A percentile compares a stretch with the other conserved stretches of the same genome.
These are phyloP conservation scores for Protonibea diacanthus DNA, from an alignment of 2,797 vertebrate genomes.

Conservation along the genomic window DNA sequence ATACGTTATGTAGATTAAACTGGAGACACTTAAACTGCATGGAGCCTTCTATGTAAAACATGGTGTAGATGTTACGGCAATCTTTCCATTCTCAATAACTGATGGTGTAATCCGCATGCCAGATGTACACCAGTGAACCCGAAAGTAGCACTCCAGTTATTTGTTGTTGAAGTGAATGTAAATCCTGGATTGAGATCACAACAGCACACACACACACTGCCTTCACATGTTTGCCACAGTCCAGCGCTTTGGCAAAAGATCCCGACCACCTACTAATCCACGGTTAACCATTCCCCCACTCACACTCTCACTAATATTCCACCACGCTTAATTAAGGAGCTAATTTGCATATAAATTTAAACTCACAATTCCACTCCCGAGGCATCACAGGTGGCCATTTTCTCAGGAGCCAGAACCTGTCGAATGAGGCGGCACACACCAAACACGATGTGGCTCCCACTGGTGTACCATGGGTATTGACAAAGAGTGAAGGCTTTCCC, in stretches of 20 bases:
- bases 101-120: conserved; percentile 36
- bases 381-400: conserved; percentile 63
- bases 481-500: conserved; percentile 42
- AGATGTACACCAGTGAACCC: conserved; percentile 17
- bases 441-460: conserved; percentile 8
- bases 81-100: conserved; percentile 20
- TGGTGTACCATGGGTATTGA: conserved; percentile 26
- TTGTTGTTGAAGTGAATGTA: conserved; percentile 35
- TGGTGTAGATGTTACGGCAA: not conserved
- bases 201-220: conserved; percentile 30
- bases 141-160: conserved; percentile 8
- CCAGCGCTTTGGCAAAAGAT: conserved; percentile 54
- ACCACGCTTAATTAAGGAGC: conserved; percentile 68
- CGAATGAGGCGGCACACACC: conserved; percentile 2
- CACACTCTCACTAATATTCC: conserved; percentile 44
- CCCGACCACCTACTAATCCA: conserved; percentile 55
- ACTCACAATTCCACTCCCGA: conserved; percentile 49
- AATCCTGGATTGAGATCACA: conserved; percentile 40
- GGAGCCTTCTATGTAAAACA: not conserved
- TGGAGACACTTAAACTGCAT: conserved; percentile 15
- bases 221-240: conserved; percentile 19
- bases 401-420: conserved; percentile 47
- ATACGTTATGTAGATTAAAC: conserved; percentile 42
- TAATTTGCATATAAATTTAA: conserved; percentile 79
- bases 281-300: conserved; percentile 44